Evolutionary conservation across 2,888 invertebrate genomes (phyloP), one percentile per base, ranked within the genome.

Genomic region (Synergus laeviventris): DNA sequence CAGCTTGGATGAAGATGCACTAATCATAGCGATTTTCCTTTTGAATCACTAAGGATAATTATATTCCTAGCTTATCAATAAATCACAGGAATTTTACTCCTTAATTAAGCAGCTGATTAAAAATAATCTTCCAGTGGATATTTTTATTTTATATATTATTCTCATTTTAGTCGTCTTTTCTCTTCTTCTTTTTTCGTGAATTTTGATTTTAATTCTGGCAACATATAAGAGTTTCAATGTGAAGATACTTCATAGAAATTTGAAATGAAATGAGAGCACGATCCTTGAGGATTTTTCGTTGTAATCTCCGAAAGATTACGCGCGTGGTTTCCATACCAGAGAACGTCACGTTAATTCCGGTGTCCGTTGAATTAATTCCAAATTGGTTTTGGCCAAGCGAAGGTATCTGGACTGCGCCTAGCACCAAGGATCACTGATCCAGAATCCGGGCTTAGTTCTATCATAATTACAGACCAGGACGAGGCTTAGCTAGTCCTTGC

Each of bases 301-400:
- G 78, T 79, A 83, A 82, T 84, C 82, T 78, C 74, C 76, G 38
- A 80, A 82, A 80, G 79, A 80, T 80, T 80, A 80, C 75, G 74
- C 75, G 78, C 73, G 77, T 70, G 70, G 79, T 79, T 77, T 80
- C 80, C 76, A 76, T 79, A 76, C 73, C 61, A 73, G 73, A 73
- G 54, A 73, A 79, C 74, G 76, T 79, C 42, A 81, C 81, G 79
- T 80, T 82, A 80, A 81, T 81, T 80, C 81, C 79, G 73, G 79
- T 79, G 81, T 80, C 81, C 82, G 81, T 82, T 81, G 80, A 82
- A 82, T 82, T 83, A 83, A 82, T 83, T 83, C 83, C 81, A 83
- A 83, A 83, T 83, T 83, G 83, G 82, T 83, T 83, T 82, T 79
- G 79, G 81, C 75, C 81, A 74, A 76, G 79, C 70, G 74, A 73